phyloP scores from a whole-genome alignment of 23 tunicate genomes.

The Oikopleura dioica region DNA sequence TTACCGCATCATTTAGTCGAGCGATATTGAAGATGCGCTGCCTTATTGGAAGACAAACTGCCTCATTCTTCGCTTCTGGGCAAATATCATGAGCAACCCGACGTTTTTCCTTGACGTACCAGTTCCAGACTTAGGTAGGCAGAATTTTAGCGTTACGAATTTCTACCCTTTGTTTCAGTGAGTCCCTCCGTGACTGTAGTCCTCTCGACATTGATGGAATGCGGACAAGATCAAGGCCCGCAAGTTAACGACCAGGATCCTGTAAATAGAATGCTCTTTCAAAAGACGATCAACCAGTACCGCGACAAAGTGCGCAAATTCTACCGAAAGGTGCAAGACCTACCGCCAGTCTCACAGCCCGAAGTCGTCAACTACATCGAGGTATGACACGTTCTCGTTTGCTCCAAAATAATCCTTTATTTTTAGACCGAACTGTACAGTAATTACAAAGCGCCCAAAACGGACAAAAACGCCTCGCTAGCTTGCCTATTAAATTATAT shows the following conservation, averaged over 20 bases:
- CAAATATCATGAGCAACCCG: not conserved
- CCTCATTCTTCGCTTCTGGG: not conserved
- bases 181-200: slow-evolving; percentile 1
- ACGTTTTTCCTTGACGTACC: not conserved
- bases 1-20: not conserved
- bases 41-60: not conserved
- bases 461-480: not conserved
- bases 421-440: not conserved
- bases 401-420: not conserved
- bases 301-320: not conserved
- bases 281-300: not conserved
- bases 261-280: not conserved
- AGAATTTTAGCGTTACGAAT: not conserved
- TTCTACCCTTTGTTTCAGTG: not conserved
- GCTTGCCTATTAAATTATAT: not conserved
- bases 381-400: not conserved
- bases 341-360: not conserved
- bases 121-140: not conserved
- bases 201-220: not conserved
- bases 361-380: not conserved
- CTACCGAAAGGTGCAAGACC: not conserved
- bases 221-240: slow-evolving; percentile 4
- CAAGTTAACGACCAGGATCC: slow-evolving; percentile 11
- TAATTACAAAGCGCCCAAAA: not conserved
- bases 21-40: not conserved